Evolutionary conservation across 2,797 vertebrate species (phyloP).

Genomic region (Poecilia velifera): DNA sequence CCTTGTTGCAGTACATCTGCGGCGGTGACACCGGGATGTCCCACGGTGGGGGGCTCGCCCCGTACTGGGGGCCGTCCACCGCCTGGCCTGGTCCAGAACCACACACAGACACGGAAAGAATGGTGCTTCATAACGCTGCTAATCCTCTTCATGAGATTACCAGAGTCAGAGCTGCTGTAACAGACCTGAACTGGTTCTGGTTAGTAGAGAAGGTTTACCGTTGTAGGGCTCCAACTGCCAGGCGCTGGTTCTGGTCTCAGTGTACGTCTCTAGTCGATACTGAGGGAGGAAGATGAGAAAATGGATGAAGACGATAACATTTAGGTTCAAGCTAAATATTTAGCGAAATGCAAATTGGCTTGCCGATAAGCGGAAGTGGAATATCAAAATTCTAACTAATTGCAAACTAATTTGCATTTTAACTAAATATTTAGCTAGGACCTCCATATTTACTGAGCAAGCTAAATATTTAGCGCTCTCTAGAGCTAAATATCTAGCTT

Average conservation of each 20-base stretch:
- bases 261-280: slow-evolving; percentile 88
- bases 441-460: no score
- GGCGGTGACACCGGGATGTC: slow-evolving; percentile 78
- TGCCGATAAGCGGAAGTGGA: no score
- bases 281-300: slow-evolving; percentile 46
- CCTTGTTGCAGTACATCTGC: slow-evolving; percentile 74
- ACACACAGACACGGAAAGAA: not conserved
- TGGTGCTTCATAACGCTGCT: not conserved
- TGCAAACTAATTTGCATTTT: no score
- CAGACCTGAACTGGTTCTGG: not conserved
- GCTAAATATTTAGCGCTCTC: no score
- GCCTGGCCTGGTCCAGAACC: slow-evolving; percentile 69
- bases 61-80: slow-evolving; percentile 81
- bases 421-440: no score
- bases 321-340: no score
- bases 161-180: not conserved
- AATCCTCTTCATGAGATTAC: not conserved
- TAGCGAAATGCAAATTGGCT: no score
- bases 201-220: slow-evolving; percentile 62
- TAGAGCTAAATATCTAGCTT: no score
- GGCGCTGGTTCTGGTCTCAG: slow-evolving; percentile 83
- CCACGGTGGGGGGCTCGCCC: slow-evolving; percentile 80
- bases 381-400: no score
- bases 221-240: slow-evolving; percentile 83
- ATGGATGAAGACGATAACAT: accelerated